Conservation (phyloP, 2,888 invertebrate species). For the Sesia bembeciformis region DNA sequence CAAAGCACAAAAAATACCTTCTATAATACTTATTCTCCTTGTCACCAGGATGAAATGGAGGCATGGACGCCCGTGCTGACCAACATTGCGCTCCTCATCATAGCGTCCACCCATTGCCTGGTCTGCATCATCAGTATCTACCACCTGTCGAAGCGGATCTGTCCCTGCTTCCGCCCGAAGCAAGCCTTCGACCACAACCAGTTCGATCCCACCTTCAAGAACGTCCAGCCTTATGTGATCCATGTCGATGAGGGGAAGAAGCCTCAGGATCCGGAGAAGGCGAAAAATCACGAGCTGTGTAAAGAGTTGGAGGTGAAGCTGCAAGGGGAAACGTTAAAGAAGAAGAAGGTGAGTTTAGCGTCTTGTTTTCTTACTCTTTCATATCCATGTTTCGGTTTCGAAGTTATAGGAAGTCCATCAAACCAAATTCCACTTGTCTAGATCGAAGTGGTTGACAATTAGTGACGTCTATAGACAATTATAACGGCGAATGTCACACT, state of each 20-base stretch:
- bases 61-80: constrained; percentile 77
- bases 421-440: too few relatives aligned
- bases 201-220: constrained; percentile 55
- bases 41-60: constrained; percentile 61
- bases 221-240: constrained; percentile 42
- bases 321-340: constrained; percentile 42
- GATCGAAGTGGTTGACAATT: too few relatives aligned
- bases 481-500: too few relatives aligned
- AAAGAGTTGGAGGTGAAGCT: constrained; percentile 56
- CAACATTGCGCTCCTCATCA: constrained; percentile 76
- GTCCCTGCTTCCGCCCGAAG: constrained; percentile 71
- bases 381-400: too few relatives aligned
- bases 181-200: constrained; percentile 68
- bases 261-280: constrained; percentile 29
- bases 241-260: constrained; percentile 52
- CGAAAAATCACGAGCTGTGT: constrained; percentile 43
- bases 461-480: too few relatives aligned
- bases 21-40: constrained; percentile 10
- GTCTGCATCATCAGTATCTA: constrained; percentile 68
- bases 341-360: constrained; percentile 37
- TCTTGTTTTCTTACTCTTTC: too few relatives aligned
- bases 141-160: constrained; percentile 68
- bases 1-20: too few relatives aligned
- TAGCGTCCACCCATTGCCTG: constrained; percentile 74
- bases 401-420: too few relatives aligned